Evolutionary conservation across 2,797 vertebrate genomes (phyloP), one percentile per base, ranked within the genome.

Genomic region (Furcifer pardalis): DNA sequence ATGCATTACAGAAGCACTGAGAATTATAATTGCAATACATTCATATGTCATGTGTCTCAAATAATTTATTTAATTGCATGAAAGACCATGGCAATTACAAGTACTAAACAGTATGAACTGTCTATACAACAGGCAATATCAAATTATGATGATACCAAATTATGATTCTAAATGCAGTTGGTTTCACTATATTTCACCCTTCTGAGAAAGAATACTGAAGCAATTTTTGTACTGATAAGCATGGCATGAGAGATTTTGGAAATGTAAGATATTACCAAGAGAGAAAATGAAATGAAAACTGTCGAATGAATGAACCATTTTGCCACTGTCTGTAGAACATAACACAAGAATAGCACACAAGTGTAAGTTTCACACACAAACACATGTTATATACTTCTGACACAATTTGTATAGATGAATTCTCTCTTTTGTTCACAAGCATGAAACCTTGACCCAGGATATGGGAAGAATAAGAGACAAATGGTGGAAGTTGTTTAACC

Each of bases 211-310:
- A 75, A 35, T 46, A 75, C 23, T 81, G 72, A n/a, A 0, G 79
- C 88, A 82, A 62, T 65, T 79, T 71, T 32, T 12, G 25, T 73
- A 44, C 72, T n/a, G 56, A 2, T 63, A 23, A 83, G 77, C 12
- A 83, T 83, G 77, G 84, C 30, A 35, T 79, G 82, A 72, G 82
- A 74, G 68, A 81, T 15, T 12, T 6, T 1, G 32, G 77, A 84
- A 74, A 80, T 0, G 0, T 66, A 62, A 87, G 87, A 60, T 60
- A 56, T 63, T 2, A 0, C 69, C 13, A 84, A 37, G 35, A 32
- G 82, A 66, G 27, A 49, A 65, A 73, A 5, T 84, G 59, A 73
- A 77, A 88, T 79, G 17, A 62, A 76, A 91, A 49, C 87, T 91
- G 13, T 77, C 32, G 78, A 92, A 75, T 37, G 77, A 74, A 84